phyloP scores from a whole-genome alignment of 23 tunicate genomes.

The Oikopleura vanhoeffeni region DNA sequence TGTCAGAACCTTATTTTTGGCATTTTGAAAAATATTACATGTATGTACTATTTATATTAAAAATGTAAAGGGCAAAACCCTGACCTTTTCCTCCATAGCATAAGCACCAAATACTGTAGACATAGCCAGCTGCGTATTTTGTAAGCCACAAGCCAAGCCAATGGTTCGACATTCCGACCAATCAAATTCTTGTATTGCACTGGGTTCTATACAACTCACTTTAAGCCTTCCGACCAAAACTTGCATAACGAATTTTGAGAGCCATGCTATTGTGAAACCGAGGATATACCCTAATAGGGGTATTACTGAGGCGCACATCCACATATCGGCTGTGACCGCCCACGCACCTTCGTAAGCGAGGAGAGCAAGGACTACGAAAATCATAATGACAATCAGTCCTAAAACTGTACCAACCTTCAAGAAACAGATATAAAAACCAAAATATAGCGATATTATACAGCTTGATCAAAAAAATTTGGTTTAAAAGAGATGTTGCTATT shows the following conservation, averaged over 20 bases:
- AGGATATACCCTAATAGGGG: neutral
- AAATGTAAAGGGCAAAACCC: no score
- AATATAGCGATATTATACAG: neutral
- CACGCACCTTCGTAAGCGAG: neutral
- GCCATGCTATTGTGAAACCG: neutral
- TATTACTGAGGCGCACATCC: neutral
- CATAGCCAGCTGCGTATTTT: constrained; percentile 6
- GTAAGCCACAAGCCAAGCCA: constrained; percentile 1
- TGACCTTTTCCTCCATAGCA: neutral
- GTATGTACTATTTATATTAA: no score
- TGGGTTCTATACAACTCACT: neutral
- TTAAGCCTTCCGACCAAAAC: neutral
- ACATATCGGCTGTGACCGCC: neutral
- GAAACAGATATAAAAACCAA: neutral
- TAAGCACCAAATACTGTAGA: constrained; percentile 12
- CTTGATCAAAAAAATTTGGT: neutral
- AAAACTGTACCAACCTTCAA: neutral
- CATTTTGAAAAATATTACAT: no score
- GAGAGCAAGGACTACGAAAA: neutral
- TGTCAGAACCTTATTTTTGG: no score
- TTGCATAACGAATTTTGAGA: neutral
- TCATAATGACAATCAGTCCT: neutral
- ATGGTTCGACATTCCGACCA: constrained; percentile 4
- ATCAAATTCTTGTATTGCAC: neutral
- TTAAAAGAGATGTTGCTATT: no score